Conservation (phyloP, 2,888 invertebrate genomes). For the Salpingus planirostris region DNA sequence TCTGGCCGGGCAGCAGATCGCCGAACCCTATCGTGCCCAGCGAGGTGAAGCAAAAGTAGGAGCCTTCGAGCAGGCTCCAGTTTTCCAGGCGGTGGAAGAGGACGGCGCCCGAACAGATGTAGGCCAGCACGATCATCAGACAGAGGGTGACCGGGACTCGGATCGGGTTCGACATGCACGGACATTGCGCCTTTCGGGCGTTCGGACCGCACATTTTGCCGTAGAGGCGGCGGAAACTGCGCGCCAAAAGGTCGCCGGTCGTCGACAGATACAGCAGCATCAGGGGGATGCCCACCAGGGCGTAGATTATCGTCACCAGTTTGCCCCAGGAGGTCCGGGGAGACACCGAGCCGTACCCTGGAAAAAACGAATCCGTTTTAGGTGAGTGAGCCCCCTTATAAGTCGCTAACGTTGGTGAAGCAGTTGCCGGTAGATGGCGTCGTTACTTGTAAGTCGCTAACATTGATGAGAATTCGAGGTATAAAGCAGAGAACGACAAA, state of each 20-base stretch:
- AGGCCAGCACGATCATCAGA: conserved; percentile 73
- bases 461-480: no score
- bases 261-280: conserved; percentile 83
- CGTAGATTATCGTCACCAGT: conserved; percentile 74
- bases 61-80: conserved; percentile 85
- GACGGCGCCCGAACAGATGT: conserved; percentile 81
- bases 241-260: conserved; percentile 75
- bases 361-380: no score
- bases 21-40: conserved; percentile 77
- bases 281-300: conserved; percentile 78
- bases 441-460: no score
- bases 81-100: conserved; percentile 85
- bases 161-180: conserved; percentile 50
- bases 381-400: no score
- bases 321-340: conserved; percentile 74
- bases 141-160: conserved; percentile 85
- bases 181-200: conserved; percentile 31
- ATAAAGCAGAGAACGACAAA: no score
- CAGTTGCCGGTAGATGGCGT: no score
- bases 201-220: conserved; percentile 55
- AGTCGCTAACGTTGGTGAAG: no score
- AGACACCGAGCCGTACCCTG: conserved; percentile 79
- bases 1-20: conserved; percentile 62
- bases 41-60: conserved; percentile 70
- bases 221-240: conserved; percentile 26